Evolutionary conservation across 2,888 invertebrate genomes (phyloP).

Genomic region (Aphidius colemani): DNA sequence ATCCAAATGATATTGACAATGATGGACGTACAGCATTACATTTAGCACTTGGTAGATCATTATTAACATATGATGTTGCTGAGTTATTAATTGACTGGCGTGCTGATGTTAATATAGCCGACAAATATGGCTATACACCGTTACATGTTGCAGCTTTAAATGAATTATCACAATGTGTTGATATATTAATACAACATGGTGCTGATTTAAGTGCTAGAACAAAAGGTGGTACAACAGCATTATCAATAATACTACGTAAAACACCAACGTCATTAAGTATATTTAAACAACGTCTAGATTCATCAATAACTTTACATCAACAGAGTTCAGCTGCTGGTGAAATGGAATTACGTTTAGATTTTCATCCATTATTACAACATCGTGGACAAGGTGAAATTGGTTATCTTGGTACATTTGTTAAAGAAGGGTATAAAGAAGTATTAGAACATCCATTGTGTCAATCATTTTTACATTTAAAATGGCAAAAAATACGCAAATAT

Average conservation of each 20-base stretch:
- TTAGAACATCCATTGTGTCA: slow-evolving; percentile 85
- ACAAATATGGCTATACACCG: slow-evolving; percentile 84
- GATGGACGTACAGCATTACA: slow-evolving; percentile 83
- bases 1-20: slow-evolving; percentile 79
- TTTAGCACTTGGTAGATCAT: slow-evolving; percentile 83
- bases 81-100: slow-evolving; percentile 80
- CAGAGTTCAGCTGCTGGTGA: slow-evolving; percentile 79
- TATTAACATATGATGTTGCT: slow-evolving; percentile 79
- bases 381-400: slow-evolving; percentile 84
- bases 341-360: slow-evolving; percentile 81
- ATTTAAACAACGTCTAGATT: slow-evolving; percentile 80
- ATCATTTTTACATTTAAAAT: slow-evolving; percentile 84
- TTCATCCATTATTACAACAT: slow-evolving; percentile 80
- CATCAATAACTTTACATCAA: slow-evolving; percentile 78
- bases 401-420: slow-evolving; percentile 84
- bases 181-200: slow-evolving; percentile 80
- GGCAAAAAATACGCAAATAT: slow-evolving; percentile 89
- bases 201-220: slow-evolving; percentile 89
- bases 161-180: slow-evolving; percentile 83
- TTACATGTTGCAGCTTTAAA: slow-evolving; percentile 85
- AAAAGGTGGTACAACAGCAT: slow-evolving; percentile 83
- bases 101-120: slow-evolving; percentile 81
- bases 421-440: slow-evolving; percentile 87
- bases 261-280: slow-evolving; percentile 84
- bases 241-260: slow-evolving; percentile 84